Base-by-base conservation (phyloP, 2,113 vertebrate species). In the Onychostruthus taczanowskii region DNA sequence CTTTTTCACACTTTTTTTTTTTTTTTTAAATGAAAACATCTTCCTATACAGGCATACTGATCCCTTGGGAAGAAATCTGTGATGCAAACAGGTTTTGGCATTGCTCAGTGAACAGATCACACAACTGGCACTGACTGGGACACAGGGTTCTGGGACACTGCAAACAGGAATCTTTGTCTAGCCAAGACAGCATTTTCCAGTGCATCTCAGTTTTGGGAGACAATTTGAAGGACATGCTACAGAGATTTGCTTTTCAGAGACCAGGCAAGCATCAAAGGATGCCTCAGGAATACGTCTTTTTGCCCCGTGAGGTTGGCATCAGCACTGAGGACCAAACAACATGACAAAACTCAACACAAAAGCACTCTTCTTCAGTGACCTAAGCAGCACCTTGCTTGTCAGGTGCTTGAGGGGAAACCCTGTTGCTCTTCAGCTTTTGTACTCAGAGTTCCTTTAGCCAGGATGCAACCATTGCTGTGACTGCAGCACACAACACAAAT, bases 221-320 rank as follows among this genome's bases (percentile, higher is more conserved):
- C 1, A 3, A 43, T 49, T 52, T 26, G 73, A 68, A 79, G 13
- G 52, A 24, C 5, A 5, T 6, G 8, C 21, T 58, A n/a, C 20
- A 78, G 50, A 87, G 15, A 31, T 26, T 13, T 28, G n/a, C 52
- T 62, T 68, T 87, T 79, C 70, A 61, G 53, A 84, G 50, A 49
- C 8, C 5, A 24, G 24, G 49, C 10, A 83, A 56, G 7, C 53
- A 68, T 14, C 1, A 5, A 44, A 37, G 4, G 6, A 9, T 35
- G 28, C 24, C 58, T 52, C 22, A 16, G 27, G n/a, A 53, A 43
- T 4, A 6, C 0, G 2, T 14, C 5, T 39, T 67, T 67, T 59
- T 8, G 1, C 1, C 7, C 9, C 2, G 23, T 12, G 12, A 35
- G 28, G 18, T 1, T 52, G 61, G 35, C 13, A 62, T 75, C 26